Conservation (phyloP, 2,888 invertebrate species). For the Linhomoeus sp. region DNA sequence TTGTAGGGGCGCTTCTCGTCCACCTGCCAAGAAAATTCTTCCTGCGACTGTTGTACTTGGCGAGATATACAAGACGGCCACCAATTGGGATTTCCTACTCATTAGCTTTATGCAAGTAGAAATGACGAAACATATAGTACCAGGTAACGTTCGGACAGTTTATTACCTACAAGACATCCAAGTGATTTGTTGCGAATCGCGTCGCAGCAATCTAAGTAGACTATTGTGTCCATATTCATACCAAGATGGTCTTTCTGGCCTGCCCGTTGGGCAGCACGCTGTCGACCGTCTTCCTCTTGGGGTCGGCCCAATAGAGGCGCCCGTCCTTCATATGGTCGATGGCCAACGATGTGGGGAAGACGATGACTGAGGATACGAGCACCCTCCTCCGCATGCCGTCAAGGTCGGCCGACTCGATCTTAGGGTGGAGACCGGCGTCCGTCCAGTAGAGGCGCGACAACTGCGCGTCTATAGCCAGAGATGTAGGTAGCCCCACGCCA, state of each 20-base stretch:
- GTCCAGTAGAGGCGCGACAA: slow-evolving; percentile 66
- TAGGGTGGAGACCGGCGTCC: slow-evolving; percentile 69
- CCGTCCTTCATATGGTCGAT: slow-evolving; percentile 76
- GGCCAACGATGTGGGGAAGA: slow-evolving; percentile 67
- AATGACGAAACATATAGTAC: too few species aligned
- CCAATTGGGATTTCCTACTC: too few species aligned
- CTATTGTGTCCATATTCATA: too few species aligned
- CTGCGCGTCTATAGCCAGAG: slow-evolving; percentile 56
- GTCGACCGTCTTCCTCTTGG: slow-evolving; percentile 65
- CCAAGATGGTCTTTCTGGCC: slow-evolving; percentile 47
- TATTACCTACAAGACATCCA: too few species aligned
- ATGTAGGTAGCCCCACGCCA: slow-evolving; percentile 58
- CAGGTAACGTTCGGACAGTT: too few species aligned
- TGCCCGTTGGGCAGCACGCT: slow-evolving; percentile 61
- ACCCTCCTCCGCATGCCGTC: slow-evolving; percentile 69
- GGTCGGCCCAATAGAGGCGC: slow-evolving; percentile 82
- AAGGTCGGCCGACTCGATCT: slow-evolving; percentile 90
- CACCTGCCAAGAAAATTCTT: too few species aligned
- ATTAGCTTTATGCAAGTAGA: too few species aligned
- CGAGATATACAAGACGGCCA: too few species aligned
- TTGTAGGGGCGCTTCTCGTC: slow-evolving; percentile 15
- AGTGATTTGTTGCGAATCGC: too few species aligned
- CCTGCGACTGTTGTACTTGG: too few species aligned
- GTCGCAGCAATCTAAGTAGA: too few species aligned
- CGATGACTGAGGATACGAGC: slow-evolving; percentile 55